Evolutionary conservation across 2,113 vertebrate genomes (phyloP).

Genomic region (Chaetodon auriga): DNA sequence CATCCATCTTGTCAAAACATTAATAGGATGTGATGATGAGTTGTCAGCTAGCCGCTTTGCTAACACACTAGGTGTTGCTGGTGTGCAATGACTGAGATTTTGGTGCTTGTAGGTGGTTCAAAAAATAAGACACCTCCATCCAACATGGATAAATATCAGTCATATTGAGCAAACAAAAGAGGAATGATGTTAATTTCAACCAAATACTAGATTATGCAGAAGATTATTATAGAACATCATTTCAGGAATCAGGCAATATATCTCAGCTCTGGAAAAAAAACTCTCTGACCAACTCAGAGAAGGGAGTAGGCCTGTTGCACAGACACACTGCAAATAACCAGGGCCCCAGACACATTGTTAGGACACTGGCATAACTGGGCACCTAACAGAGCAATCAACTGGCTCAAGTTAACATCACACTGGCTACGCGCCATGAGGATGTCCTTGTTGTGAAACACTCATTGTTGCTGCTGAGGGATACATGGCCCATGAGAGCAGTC

Average conservation of each 20-base stretch:
- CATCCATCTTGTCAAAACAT: conserved; percentile 55
- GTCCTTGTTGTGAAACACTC: conserved; percentile 19
- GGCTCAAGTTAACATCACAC: conserved; percentile 39
- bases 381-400: conserved; percentile 19
- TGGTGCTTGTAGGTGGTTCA: conserved; percentile 1
- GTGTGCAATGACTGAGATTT: not conserved
- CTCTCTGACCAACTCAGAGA: not conserved
- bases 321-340: conserved; percentile 5
- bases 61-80: conserved; percentile 36
- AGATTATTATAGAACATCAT: not conserved
- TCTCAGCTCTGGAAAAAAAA: not conserved
- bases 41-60: conserved; percentile 49
- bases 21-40: conserved; percentile 56
- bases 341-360: conserved; percentile 17
- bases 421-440: conserved; percentile 22
- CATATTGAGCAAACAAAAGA: conserved; percentile 18
- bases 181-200: not conserved
- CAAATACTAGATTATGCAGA: not conserved
- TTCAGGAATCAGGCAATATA: not conserved
- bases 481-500: not conserved
- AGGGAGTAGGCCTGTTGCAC: not conserved
- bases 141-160: not conserved
- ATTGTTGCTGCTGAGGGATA: conserved; percentile 10
- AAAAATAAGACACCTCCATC: conserved; percentile 4
- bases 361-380: conserved; percentile 28